Percentiles rank a stretch among this genome's conserved stretches.
phyloP scores from a whole-genome alignment of 2,113 vertebrate genomes.

The Heteronetta atricapilla region DNA sequence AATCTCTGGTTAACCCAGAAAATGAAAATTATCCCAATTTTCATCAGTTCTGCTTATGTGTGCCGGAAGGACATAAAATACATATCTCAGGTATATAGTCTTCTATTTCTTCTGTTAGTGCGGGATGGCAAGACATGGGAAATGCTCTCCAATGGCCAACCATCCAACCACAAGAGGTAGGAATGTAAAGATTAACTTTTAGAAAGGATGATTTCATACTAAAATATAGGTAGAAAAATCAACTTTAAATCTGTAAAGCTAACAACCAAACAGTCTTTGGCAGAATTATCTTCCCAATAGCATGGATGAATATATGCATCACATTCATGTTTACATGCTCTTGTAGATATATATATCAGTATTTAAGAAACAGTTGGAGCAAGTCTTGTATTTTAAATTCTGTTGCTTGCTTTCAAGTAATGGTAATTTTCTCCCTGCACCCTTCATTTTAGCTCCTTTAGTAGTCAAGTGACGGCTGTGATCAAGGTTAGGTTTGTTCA shows the following conservation, averaged over 20 bases:
- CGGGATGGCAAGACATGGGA: not conserved
- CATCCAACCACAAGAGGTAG: not conserved
- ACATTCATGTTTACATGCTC: not conserved
- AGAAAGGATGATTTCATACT: not conserved
- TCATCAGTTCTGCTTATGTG: not conserved
- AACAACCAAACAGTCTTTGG: not conserved
- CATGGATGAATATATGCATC: accelerated
- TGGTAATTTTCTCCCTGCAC: not conserved
- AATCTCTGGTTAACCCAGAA: not conserved
- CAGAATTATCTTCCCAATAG: not conserved
- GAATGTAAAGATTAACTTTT: not conserved
- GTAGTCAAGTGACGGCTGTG: not conserved
- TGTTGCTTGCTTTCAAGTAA: not conserved
- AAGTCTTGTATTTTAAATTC: not conserved
- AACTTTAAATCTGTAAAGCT: not conserved
- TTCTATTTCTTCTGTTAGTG: not conserved
- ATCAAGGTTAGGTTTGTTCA: not conserved
- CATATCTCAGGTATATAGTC: not conserved
- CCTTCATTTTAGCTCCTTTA: not conserved
- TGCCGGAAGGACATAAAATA: not conserved
- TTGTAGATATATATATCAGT: not conserved
- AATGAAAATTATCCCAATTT: not conserved
- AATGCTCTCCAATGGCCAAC: not conserved
- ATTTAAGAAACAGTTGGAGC: not conserved
- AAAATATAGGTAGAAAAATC: not conserved